Evolutionary conservation across 2,113 vertebrate genomes (phyloP), one percentile per base, ranked within the genome.

Genomic region (Tychaedon coryphoeus): DNA sequence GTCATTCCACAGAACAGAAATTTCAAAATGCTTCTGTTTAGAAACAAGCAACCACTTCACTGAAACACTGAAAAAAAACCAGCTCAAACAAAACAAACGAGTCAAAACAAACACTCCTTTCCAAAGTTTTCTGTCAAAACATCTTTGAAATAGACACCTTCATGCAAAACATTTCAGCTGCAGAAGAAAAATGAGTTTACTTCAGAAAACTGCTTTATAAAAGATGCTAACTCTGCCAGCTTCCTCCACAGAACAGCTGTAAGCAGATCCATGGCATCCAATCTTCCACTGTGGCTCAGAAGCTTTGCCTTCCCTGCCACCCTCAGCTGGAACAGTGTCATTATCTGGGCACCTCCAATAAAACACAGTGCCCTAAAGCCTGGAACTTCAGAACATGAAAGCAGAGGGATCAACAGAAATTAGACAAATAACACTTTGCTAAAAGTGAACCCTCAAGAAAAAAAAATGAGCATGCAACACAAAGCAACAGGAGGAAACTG

Each of bases 41-140:
- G 29, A 93, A 94, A 82, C 65, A 90, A 82, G 17, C 42, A 83
- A 31, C 25, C 31, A 20, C 47, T 83, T 91, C 6, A 29, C 51
- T 38, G 8, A 69, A 69, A 19, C 47, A 42, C 1, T 42, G 19
- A 58, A 81, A 74, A 87, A 77, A 58, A 6, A n/a, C n/a, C 53
- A 83, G 22, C 38, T 88, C 38, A 79, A 64, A 74, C 20, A 62
- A 88, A 90, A 83, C 66, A 95, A 86, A 62, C 20, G 28, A 91
- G 25, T 80, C 67, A 76, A 95, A 93, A 65, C 86, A 95, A 93
- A 80, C 60, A 80, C 15, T 73, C 34, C 26, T 70, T 58, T 66
- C 56, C 64, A 76, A 95, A 88, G 28, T 80, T 73, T 64, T 70
- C 72, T 88, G 67, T 70, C 86, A 88, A 69, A 92, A 88, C 45